These are phyloP conservation scores for Drosophila meridiana DNA, from an alignment of 2,888 invertebrate species.

Conservation along the genomic window DNA sequence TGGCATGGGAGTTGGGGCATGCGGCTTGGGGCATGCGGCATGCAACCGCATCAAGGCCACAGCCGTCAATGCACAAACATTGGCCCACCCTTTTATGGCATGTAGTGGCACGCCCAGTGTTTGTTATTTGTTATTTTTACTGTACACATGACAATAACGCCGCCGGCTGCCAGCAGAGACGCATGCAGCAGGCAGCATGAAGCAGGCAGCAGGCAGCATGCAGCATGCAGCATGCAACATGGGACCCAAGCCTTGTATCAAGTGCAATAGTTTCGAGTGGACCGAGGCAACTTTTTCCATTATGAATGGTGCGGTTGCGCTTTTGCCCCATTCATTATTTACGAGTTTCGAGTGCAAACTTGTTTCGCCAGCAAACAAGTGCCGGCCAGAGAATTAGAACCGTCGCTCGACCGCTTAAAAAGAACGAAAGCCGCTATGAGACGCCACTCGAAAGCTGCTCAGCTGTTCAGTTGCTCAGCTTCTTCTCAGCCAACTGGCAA, in stretches of 20 bases:
- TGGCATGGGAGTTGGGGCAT: background rate
- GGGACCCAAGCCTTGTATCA: constrained; percentile 46
- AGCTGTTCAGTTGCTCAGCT: constrained; percentile 3
- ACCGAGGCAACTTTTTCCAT: constrained; percentile 74
- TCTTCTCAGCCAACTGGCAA: constrained; percentile 3
- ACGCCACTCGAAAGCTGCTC: constrained; percentile 27
- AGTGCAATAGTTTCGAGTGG: constrained; percentile 79
- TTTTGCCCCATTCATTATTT: constrained; percentile 77
- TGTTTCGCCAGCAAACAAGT: constrained; percentile 79
- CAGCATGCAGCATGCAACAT: constrained; percentile 7
- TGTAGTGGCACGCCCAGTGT: constrained; percentile 49
- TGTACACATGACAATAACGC: constrained; percentile 79
- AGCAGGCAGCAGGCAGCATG: background rate
- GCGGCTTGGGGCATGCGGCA: constrained; percentile 14
- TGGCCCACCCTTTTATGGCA: constrained; percentile 45
- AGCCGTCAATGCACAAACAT: constrained; percentile 43
- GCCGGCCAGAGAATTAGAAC: constrained; percentile 76
- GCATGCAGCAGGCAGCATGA: constrained; percentile 2
- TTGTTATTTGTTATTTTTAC: constrained; percentile 72
- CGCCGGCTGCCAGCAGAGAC: constrained; percentile 49
- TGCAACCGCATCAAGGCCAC: constrained; percentile 62
- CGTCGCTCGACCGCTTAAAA: constrained; percentile 71
- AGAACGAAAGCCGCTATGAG: constrained; percentile 40
- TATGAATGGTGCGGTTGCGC: constrained; percentile 81
- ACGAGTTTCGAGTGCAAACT: constrained; percentile 80